Evolutionary conservation across 2,888 invertebrate genomes (phyloP).

Genomic region (Hirtodrosophila confusa): DNA sequence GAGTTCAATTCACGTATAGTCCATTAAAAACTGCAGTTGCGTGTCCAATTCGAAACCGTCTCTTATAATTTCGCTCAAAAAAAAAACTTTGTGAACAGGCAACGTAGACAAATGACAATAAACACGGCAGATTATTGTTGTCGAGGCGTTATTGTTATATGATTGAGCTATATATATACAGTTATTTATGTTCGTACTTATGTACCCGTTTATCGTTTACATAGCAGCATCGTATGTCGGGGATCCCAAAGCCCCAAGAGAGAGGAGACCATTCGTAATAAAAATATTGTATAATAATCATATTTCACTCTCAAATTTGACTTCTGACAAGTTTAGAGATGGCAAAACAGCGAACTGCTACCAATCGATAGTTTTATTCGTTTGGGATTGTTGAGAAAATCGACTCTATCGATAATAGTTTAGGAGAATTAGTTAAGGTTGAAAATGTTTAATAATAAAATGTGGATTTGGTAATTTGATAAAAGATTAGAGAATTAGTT

Average conservation of each 20-base stretch:
- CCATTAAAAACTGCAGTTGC: constrained; percentile 33
- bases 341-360: no score
- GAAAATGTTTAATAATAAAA: no score
- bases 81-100: constrained; percentile 22
- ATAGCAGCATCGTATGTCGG: not conserved
- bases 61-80: constrained; percentile 8
- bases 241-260: not conserved
- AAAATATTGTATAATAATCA: no score
- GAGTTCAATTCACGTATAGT: not conserved
- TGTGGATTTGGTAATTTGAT: no score
- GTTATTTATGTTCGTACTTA: no score
- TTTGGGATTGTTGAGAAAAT: no score
- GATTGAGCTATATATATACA: constrained; percentile 24
- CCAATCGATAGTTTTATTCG: no score
- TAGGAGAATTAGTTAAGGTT: no score
- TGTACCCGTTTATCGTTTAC: not conserved
- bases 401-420: no score
- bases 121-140: constrained; percentile 31
- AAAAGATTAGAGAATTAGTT: no score
- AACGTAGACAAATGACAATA: constrained; percentile 35
- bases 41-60: constrained; percentile 27
- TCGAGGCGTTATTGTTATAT: constrained; percentile 36
- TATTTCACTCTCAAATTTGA: no score
- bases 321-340: no score
- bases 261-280: not conserved